Conservation (phyloP, 2,113 vertebrate species). For the Corydoras maculifer region DNA sequence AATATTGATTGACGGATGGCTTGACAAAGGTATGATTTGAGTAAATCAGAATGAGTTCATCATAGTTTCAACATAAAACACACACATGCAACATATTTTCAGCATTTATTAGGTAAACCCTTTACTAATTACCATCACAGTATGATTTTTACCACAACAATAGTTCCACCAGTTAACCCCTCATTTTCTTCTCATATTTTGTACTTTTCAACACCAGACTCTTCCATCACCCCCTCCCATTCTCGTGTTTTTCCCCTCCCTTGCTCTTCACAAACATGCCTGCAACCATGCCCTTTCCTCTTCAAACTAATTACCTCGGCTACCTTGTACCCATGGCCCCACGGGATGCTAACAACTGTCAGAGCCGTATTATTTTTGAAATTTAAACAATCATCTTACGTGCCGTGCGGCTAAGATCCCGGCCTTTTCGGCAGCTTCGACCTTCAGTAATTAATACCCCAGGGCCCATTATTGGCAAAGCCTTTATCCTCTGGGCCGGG, state of each 20-base stretch:
- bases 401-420: constrained; percentile 73
- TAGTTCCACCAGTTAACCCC: too few relatives aligned
- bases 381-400: constrained; percentile 80
- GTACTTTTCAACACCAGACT: constrained; percentile 4
- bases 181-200: too few relatives aligned
- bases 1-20: too few relatives aligned
- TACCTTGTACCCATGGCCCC: constrained; percentile 70
- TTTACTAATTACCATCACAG: too few relatives aligned
- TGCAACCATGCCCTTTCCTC: constrained; percentile 75
- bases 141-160: too few relatives aligned
- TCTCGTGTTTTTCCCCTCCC: constrained; percentile 31
- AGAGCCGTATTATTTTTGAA: constrained; percentile 79
- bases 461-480: constrained; percentile 77
- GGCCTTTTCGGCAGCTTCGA: constrained; percentile 76
- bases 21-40: too few relatives aligned
- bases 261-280: constrained; percentile 66
- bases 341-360: constrained; percentile 73
- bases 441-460: constrained; percentile 82
- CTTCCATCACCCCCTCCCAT: constrained; percentile 19
- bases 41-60: too few relatives aligned
- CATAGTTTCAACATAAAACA: too few relatives aligned
- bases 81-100: too few relatives aligned
- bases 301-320: constrained; percentile 78
- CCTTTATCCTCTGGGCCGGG: constrained; percentile 75
- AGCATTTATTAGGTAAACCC: too few relatives aligned